Percentiles rank a stretch among this genome's conserved stretches.
These are phyloP conservation scores for Metellina segmentata DNA, from an alignment of 2,888 invertebrate species.

Conservation along the genomic window DNA sequence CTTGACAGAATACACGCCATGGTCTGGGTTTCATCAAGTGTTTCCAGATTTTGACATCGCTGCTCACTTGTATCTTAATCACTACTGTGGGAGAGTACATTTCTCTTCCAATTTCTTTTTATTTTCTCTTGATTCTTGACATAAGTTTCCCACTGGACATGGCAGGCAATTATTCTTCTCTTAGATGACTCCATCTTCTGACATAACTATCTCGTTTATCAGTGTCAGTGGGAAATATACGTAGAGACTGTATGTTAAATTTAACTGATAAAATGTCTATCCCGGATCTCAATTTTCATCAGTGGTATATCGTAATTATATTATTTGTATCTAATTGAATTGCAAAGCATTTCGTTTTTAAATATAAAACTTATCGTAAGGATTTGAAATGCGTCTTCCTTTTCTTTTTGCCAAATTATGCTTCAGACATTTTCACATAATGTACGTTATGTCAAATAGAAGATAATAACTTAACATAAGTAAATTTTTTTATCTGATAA, in stretches of 20 bases:
- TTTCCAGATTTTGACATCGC: background rate
- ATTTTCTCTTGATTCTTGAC: background rate
- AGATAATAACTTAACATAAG: no score
- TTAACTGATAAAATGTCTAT: background rate
- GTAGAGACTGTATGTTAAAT: background rate
- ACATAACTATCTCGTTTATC: background rate
- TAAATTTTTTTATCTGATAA: no score
- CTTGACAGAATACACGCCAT: background rate
- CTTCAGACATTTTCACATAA: no score
- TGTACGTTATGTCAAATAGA: no score
- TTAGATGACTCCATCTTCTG: background rate
- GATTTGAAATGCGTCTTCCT: background rate
- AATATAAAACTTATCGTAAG: background rate
- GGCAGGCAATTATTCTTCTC: background rate
- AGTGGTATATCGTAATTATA: background rate
- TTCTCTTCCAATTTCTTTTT: background rate
- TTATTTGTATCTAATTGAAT: background rate
- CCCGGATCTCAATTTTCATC: background rate
- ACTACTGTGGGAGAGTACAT: background rate
- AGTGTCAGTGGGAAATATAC: background rate
- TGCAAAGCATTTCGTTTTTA: background rate
- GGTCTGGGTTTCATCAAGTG: background rate
- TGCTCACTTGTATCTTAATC: background rate
- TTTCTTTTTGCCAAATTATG: background rate
- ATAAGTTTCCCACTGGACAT: background rate